Evolutionary conservation across 2,113 vertebrate species (phyloP).

Genomic region (Edolisoma coerulescens): DNA sequence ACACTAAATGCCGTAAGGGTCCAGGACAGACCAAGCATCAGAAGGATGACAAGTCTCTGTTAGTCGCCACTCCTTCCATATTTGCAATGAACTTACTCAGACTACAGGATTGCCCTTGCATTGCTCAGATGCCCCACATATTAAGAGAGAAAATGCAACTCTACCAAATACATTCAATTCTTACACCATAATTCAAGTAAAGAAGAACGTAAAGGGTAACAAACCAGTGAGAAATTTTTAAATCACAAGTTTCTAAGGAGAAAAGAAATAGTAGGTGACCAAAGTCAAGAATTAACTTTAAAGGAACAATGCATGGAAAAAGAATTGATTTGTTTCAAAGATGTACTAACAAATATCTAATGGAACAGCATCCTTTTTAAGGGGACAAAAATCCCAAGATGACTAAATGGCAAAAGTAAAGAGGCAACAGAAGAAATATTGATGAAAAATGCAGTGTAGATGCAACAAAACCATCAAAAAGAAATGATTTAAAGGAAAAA

Average conservation of each 20-base stretch:
- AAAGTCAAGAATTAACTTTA: constrained; percentile 36
- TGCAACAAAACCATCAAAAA: constrained; percentile 58
- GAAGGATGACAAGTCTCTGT: not conserved
- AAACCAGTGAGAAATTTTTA: not conserved
- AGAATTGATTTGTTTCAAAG: constrained; percentile 54
- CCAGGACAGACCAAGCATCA: not conserved
- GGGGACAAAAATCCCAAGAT: constrained; percentile 59
- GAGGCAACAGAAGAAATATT: constrained; percentile 63
- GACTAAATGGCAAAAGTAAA: constrained; percentile 60
- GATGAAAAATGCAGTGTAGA: constrained; percentile 54
- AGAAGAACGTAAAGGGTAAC: not conserved
- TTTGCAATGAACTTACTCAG: not conserved
- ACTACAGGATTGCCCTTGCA: not conserved
- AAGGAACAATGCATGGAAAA: not conserved
- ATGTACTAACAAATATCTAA: constrained; percentile 63
- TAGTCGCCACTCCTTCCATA: not conserved
- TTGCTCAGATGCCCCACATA: not conserved
- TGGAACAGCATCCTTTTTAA: constrained; percentile 49
- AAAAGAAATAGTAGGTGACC: constrained; percentile 28
- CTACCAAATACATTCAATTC: not conserved
- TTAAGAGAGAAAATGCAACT: not conserved
- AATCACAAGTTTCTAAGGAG: not conserved
- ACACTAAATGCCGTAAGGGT: not conserved
- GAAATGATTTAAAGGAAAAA: constrained; percentile 69
- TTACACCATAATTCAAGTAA: not conserved